A percentile compares a stretch with the other conserved stretches of the same genome.
Conservation (phyloP, 2,797 vertebrate genomes). For the Myotis planiceps region DNA sequence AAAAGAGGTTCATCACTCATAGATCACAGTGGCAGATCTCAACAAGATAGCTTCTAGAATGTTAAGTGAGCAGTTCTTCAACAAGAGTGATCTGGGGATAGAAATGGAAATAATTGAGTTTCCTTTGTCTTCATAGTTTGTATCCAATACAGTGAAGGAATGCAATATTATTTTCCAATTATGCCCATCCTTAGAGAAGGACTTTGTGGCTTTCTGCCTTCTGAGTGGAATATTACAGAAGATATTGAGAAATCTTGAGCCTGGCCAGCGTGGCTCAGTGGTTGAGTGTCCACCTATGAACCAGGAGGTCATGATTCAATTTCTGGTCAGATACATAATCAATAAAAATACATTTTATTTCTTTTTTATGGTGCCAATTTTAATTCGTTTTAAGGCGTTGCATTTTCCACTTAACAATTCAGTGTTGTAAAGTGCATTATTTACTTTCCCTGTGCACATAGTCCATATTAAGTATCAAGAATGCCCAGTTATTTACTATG, state of each 20-base stretch:
- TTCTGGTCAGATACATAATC: too few species aligned
- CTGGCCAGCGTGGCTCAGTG: too few species aligned
- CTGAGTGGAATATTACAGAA: slow-evolving; percentile 26
- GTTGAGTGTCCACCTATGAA: too few species aligned
- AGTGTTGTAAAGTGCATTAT: too few species aligned
- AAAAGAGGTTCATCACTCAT: background rate
- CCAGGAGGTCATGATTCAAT: too few species aligned
- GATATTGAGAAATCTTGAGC: slow-evolving; percentile 3
- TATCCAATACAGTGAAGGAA: background rate
- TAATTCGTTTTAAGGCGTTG: too few species aligned
- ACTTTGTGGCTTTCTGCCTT: background rate
- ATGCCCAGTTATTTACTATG: too few species aligned
- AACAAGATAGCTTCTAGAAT: background rate
- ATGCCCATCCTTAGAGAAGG: slow-evolving; percentile 6
- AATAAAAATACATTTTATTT: too few species aligned
- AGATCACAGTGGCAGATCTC: background rate
- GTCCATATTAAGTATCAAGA: too few species aligned
- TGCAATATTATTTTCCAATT: background rate
- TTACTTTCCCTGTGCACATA: too few species aligned
- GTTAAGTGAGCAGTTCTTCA: background rate
- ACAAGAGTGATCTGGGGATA: background rate
- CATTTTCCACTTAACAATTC: too few species aligned
- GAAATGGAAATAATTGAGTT: background rate
- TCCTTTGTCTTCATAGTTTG: background rate
- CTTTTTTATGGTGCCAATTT: too few species aligned